These are phyloP conservation scores for Labeo calbasu DNA, from an alignment of 2,797 vertebrate genomes.

Conservation along the genomic window DNA sequence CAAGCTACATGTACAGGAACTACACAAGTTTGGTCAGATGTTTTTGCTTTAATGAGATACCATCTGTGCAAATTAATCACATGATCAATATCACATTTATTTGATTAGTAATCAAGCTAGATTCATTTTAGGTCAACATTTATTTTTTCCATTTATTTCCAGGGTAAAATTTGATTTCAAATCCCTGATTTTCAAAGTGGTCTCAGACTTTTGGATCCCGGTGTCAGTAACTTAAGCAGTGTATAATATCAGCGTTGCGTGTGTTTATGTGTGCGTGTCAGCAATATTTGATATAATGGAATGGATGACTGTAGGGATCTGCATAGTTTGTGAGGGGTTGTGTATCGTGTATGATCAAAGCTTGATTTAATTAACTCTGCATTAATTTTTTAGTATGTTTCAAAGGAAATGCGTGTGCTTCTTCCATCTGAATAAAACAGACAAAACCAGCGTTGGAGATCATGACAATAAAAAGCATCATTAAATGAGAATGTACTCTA, in stretches of 20 bases:
- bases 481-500: neutral
- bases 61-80: neutral
- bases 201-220: neutral
- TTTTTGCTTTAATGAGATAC: neutral
- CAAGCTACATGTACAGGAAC: neutral
- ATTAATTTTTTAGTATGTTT: slow-evolving; percentile 66
- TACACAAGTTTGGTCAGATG: neutral
- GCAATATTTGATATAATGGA: slow-evolving; percentile 43
- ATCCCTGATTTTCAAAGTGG: neutral
- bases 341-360: slow-evolving; percentile 62
- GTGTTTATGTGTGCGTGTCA: slow-evolving; percentile 14
- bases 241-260: neutral
- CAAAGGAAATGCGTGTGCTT: slow-evolving; percentile 50
- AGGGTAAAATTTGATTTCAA: neutral
- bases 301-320: slow-evolving; percentile 45
- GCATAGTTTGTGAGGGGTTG: slow-evolving; percentile 55
- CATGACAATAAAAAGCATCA: neutral
- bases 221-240: neutral
- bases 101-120: neutral
- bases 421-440: slow-evolving; percentile 53
- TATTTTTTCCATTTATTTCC: neutral
- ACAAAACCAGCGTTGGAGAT: neutral
- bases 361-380: slow-evolving; percentile 61
- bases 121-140: neutral
- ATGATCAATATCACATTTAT: neutral